Evolutionary conservation across 2,888 invertebrate genomes (phyloP), one percentile per base, ranked within the genome.

Genomic region (Ormyrus thymus): DNA sequence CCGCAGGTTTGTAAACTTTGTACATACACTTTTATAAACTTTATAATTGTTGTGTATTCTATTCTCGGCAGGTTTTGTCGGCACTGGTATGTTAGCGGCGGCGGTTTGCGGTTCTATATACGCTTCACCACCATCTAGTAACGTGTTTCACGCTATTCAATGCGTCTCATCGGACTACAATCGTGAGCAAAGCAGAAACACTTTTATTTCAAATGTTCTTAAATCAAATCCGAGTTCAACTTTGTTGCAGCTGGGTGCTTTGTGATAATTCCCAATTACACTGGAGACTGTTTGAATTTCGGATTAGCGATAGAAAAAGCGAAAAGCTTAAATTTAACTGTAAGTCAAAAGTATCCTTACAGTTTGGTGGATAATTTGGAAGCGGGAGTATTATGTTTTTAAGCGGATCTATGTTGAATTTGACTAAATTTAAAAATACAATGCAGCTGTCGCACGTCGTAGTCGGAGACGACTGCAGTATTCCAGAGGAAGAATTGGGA

Each of bases 301-400:
- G 96, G 96, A 0, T 92, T 96, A 86, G 96, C 96, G 1, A 92
- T 94, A 11, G 95, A 96, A 87, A 93, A 94, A 85, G 95, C 95
- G 1, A 92, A 92, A 85, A 91, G 92, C 59, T 91, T 92, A 74
- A 93, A 94, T 0, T 91, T 94, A 11, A 92, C 92, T 90, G 93
- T 91, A 80, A 83, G 81, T 29, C 29, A 29, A 29, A 29, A 29
- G 29, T 29, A 29, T 29, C 29, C 29, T 29, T 29, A 29, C 29
- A 29, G 29, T 29, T 4, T 29, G 4, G 29, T 29, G 4, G 29
- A 29, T 29, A 29, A 29, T 29, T 29, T 4, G 29, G 29, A 29
- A 3, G 4, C 29, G 1, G 4, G 4, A 29, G 4, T 29, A 29
- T 29, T 29, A 29, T 4, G 29, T 29, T 29, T 29, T 29, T 29